Evolutionary conservation across 2,797 vertebrate species (phyloP).

Genomic region (Allobates femoralis): DNA sequence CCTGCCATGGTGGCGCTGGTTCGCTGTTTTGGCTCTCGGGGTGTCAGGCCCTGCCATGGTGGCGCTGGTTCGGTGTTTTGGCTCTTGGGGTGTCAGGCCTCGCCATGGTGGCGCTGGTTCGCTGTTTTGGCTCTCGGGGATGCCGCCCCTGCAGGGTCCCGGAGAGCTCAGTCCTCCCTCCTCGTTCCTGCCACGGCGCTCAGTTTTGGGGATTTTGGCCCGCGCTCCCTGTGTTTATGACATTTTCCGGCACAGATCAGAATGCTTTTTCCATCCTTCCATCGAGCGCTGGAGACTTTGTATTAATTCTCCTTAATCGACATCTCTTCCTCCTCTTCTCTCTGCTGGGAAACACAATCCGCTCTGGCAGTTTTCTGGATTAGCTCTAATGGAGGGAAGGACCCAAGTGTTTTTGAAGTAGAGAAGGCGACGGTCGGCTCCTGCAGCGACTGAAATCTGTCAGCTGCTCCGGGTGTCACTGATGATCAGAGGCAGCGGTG

Average conservation of each 20-base stretch:
- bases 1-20: no score
- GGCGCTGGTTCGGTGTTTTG: no score
- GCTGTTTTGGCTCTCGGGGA: no score
- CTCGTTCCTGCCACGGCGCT: not conserved
- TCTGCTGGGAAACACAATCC: conserved; percentile 43
- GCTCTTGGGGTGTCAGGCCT: no score
- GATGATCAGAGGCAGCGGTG: not conserved
- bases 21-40: no score
- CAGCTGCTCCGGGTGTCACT: conserved; percentile 31
- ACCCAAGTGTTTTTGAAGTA: conserved; percentile 23
- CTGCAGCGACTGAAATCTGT: conserved; percentile 24
- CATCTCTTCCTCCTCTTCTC: not conserved
- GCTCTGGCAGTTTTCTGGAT: conserved; percentile 41
- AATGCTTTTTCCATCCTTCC: conserved; percentile 26
- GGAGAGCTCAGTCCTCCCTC: not conserved
- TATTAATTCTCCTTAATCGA: conserved; percentile 2
- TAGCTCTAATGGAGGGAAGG: conserved; percentile 44
- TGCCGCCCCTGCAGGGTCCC: no score
- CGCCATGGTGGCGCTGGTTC: no score
- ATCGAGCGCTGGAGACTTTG: conserved; percentile 19
- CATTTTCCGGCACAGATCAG: conserved; percentile 10
- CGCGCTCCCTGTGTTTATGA: not conserved
- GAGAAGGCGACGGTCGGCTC: conserved; percentile 6
- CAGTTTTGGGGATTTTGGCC: not conserved
- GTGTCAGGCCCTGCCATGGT: no score